Evolutionary conservation across 1,140 invertebrate species (phyloP).

Genomic region (Hirudo medicinalis): DNA sequence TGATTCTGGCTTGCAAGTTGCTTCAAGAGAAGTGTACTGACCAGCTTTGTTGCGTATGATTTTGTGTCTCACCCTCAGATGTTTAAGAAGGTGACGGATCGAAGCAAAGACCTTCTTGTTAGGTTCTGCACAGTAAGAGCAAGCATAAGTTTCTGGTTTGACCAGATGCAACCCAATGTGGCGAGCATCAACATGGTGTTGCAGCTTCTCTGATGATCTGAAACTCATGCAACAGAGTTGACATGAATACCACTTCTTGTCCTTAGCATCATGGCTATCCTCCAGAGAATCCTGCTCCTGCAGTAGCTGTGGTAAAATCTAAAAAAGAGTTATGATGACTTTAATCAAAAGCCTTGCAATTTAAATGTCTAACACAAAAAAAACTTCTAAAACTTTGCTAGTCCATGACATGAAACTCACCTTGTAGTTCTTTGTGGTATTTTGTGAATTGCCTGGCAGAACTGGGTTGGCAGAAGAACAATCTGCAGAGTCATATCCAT

Average conservation of each 20-base stretch:
- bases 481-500: no score
- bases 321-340: no score
- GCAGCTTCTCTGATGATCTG: slow-evolving; percentile 26
- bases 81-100: slow-evolving; percentile 27
- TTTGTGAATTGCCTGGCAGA: no score
- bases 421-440: no score
- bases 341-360: no score
- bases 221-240: slow-evolving; percentile 34
- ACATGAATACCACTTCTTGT: slow-evolving; percentile 27
- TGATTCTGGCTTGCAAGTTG: slow-evolving; percentile 20
- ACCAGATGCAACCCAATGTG: slow-evolving; percentile 27
- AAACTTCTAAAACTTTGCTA: no score
- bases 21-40: slow-evolving; percentile 2
- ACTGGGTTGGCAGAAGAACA: no score
- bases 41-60: slow-evolving; percentile 24
- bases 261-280: neutral
- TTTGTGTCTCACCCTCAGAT: slow-evolving; percentile 29
- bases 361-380: no score
- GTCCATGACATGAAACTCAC: no score
- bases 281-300: neutral
- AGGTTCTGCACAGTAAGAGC: slow-evolving; percentile 29
- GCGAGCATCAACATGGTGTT: slow-evolving; percentile 27
- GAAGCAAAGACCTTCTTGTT: slow-evolving; percentile 27
- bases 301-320: no score
- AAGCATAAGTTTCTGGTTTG: slow-evolving; percentile 17